These are phyloP conservation scores for Ia io DNA, from an alignment of 2,113 vertebrate genomes.

Conservation along the genomic window DNA sequence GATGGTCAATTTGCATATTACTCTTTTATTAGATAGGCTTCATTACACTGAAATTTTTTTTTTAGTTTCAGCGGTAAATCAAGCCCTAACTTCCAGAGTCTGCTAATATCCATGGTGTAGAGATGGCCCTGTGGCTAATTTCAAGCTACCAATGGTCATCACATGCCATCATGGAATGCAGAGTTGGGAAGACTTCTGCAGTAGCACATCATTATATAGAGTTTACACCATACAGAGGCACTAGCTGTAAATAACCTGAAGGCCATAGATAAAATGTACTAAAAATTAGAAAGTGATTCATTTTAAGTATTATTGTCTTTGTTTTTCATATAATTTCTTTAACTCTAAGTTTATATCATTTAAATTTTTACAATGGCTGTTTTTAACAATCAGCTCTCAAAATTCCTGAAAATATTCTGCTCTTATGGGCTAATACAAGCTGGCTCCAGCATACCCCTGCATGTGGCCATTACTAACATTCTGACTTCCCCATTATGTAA, in stretches of 20 bases:
- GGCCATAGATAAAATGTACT: neutral
- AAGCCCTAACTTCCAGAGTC: neutral
- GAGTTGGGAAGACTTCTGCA: neutral
- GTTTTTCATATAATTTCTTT: neutral
- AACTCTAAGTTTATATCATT: neutral
- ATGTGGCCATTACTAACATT: neutral
- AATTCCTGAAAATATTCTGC: neutral
- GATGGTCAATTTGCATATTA: too few relatives aligned
- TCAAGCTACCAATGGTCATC: neutral
- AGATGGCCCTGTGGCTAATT: neutral
- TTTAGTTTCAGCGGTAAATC: neutral
- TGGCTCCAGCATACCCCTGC: neutral
- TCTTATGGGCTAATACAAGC: neutral
- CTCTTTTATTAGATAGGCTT: neutral
- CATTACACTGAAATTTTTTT: neutral
- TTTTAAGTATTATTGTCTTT: neutral
- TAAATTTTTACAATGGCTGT: neutral
- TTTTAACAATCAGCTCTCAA: neutral
- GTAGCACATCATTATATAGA: accelerated
- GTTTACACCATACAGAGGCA: neutral
- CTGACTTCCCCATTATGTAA: neutral
- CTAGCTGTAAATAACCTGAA: neutral
- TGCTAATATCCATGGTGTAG: neutral
- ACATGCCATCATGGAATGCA: neutral
- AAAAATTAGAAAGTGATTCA: neutral